These are phyloP conservation scores for Sphaerophoria taeniata DNA, from an alignment of 2,888 invertebrate genomes.

Conservation along the genomic window DNA sequence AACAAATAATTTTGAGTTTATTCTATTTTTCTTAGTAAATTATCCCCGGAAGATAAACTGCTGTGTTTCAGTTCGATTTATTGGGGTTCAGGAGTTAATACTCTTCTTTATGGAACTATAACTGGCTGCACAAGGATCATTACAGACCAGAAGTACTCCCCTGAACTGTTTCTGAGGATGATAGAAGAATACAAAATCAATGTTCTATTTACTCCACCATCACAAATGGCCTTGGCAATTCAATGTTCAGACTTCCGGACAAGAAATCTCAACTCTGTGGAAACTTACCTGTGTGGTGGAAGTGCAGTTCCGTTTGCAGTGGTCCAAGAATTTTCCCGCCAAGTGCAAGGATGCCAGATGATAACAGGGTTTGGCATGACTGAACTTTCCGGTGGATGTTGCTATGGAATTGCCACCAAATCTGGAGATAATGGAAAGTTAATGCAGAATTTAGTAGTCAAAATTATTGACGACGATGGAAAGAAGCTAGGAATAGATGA, in stretches of 20 bases:
- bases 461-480: slow-evolving; percentile 74
- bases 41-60: slow-evolving; percentile 44
- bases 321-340: slow-evolving; percentile 61
- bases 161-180: slow-evolving; percentile 71
- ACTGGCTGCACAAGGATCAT: slow-evolving; percentile 72
- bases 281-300: slow-evolving; percentile 70
- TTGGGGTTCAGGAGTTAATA: slow-evolving; percentile 75
- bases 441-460: slow-evolving; percentile 60
- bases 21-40: slow-evolving; percentile 26
- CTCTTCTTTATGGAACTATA: slow-evolving; percentile 66
- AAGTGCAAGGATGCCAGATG: slow-evolving; percentile 60
- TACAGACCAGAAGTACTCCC: slow-evolving; percentile 67
- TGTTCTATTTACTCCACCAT: slow-evolving; percentile 72
- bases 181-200: slow-evolving; percentile 74
- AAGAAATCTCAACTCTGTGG: slow-evolving; percentile 70
- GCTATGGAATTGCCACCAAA: slow-evolving; percentile 26
- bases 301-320: slow-evolving; percentile 70
- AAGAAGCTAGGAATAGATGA: slow-evolving; percentile 55
- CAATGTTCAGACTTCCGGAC: slow-evolving; percentile 62
- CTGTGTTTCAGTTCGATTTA: slow-evolving; percentile 76
- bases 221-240: slow-evolving; percentile 73
- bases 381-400: slow-evolving; percentile 65
- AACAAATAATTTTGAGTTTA: neutral
- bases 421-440: slow-evolving; percentile 71
- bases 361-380: slow-evolving; percentile 75